These are phyloP conservation scores for Scolopax bukidnonensis DNA, from an alignment of 2,797 vertebrate genomes.

Conservation along the genomic window DNA sequence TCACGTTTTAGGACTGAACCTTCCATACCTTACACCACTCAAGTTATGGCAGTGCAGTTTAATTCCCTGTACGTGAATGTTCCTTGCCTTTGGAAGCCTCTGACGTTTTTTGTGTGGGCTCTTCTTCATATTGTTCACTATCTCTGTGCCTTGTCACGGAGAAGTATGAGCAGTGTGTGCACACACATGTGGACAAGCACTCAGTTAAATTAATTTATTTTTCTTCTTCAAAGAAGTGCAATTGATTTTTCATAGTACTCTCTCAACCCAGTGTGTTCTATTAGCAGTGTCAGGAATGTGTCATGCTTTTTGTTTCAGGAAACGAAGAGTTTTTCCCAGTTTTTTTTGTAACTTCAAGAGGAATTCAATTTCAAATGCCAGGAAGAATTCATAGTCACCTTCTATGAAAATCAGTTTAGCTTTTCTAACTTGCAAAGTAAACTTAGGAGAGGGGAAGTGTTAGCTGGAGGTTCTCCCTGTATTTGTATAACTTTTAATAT, in stretches of 20 bases:
- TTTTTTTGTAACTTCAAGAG: not conserved
- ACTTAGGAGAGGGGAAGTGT: constrained; percentile 22
- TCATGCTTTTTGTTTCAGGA: not conserved
- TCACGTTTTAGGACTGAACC: not conserved
- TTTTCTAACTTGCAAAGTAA: constrained; percentile 46
- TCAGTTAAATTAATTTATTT: not conserved
- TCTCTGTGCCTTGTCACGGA: not conserved
- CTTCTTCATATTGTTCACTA: not conserved
- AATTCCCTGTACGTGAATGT: not conserved
- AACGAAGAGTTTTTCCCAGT: not conserved
- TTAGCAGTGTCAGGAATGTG: not conserved
- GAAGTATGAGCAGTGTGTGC: not conserved
- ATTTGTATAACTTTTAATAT: constrained; percentile 43
- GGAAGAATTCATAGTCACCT: constrained; percentile 3
- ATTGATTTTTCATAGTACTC: not conserved
- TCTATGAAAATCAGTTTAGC: constrained; percentile 39
- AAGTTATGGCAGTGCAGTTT: not conserved
- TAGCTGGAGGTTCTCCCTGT: constrained; percentile 43
- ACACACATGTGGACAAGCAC: not conserved
- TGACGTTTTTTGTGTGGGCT: not conserved
- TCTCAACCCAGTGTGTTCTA: not conserved
- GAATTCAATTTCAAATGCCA: constrained; percentile 34
- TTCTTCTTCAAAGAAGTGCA: not conserved
- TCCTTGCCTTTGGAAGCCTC: not conserved
- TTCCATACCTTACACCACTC: not conserved